phyloP scores from a whole-genome alignment of 2,113 vertebrate species.

The Nyctereutes procyonoides region DNA sequence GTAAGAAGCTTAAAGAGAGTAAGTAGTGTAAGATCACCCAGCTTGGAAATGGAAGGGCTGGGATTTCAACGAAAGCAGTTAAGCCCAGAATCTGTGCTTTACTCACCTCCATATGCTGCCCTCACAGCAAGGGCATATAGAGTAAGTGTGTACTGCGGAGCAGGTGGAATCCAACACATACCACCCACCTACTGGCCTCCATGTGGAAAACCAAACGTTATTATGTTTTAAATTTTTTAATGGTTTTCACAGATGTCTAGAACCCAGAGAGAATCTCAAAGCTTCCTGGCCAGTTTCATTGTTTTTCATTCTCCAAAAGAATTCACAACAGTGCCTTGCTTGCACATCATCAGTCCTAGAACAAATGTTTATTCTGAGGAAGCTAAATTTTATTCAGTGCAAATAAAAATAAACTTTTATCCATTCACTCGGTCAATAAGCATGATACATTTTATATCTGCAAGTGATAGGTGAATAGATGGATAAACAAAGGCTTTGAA shows the following conservation, averaged over 20 bases:
- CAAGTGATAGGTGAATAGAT: neutral
- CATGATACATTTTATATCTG: neutral
- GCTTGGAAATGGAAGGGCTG: neutral
- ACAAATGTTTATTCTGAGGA: neutral
- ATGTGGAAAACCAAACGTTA: neutral
- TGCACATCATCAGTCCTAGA: neutral
- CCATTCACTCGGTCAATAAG: too few species aligned
- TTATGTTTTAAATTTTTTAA: neutral
- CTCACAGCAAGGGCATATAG: neutral
- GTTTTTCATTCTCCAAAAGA: neutral
- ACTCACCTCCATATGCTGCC: neutral
- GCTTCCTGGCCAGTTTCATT: neutral
- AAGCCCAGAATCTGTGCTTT: neutral
- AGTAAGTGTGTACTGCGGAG: neutral
- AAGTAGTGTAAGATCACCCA: neutral
- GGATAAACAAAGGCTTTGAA: neutral
- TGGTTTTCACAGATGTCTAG: neutral
- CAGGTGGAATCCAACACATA: neutral
- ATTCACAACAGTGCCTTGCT: neutral
- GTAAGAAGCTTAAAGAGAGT: neutral
- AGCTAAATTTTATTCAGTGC: too few species aligned
- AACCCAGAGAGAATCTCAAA: neutral
- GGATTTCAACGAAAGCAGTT: neutral
- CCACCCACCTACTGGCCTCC: neutral
- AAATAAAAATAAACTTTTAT: too few species aligned